A percentile compares a stretch with the other conserved stretches of the same genome.
These are phyloP conservation scores for Heliopora coerulea DNA, from an alignment of 92 coral and sea anemone genomes.

Conservation along the genomic window DNA sequence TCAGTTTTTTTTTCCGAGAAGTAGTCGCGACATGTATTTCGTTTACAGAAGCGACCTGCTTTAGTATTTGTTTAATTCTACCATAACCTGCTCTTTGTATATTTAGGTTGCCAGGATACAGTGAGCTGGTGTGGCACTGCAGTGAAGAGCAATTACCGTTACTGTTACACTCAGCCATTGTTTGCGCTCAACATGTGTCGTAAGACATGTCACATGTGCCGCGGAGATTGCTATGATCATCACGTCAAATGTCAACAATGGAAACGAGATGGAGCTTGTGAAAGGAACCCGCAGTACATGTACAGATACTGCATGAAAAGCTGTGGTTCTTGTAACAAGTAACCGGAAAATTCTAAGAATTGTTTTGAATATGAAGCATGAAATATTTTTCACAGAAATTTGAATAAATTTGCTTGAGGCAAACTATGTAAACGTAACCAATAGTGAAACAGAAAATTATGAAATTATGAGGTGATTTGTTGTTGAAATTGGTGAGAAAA, in stretches of 20 bases:
- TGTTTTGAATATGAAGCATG: neutral
- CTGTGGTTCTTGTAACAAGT: neutral
- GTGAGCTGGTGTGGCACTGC: neutral
- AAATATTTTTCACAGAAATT: too few species aligned
- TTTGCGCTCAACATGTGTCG: constrained; percentile 21
- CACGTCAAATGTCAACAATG: neutral
- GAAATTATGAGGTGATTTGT: too few species aligned
- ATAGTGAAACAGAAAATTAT: too few species aligned
- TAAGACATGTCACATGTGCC: constrained; percentile 3
- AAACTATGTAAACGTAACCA: too few species aligned
- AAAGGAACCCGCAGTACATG: constrained; percentile 3
- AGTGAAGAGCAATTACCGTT: neutral
- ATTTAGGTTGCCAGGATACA: constrained; percentile 1
- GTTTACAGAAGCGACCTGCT: neutral
- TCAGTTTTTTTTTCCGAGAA: too few species aligned
- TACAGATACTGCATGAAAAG: constrained; percentile 13
- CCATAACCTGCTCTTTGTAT: neutral
- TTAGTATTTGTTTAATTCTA: neutral
- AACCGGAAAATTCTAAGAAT: neutral
- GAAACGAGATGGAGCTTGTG: neutral
- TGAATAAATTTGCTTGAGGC: too few species aligned
- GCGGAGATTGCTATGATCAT: neutral
- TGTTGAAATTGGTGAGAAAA: too few species aligned
- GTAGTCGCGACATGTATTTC: neutral
- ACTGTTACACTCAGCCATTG: constrained; percentile 7